A percentile compares a stretch with the other conserved stretches of the same genome.
phyloP scores from a whole-genome alignment of 1,140 invertebrate species.

The Ruditapes philippinarum region DNA sequence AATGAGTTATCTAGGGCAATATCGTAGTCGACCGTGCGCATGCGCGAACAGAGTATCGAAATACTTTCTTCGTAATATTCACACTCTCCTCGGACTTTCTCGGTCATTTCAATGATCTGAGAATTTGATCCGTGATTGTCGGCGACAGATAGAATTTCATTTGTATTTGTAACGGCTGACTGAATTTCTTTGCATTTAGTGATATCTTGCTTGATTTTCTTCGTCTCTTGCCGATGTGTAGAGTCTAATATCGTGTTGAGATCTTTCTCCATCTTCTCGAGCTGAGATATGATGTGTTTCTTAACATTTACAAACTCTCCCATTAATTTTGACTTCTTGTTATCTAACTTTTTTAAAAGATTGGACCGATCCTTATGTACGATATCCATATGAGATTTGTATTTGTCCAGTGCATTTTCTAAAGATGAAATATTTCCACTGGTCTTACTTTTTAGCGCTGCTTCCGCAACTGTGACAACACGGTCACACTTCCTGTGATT shows the following conservation, averaged over 20 bases:
- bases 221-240: slow-evolving; percentile 54
- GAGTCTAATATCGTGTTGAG: slow-evolving; percentile 34
- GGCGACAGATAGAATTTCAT: slow-evolving; percentile 17
- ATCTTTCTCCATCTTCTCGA: slow-evolving; percentile 64
- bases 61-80: slow-evolving; percentile 66
- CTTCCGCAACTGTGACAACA: slow-evolving; percentile 47
- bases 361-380: slow-evolving; percentile 45
- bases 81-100: slow-evolving; percentile 53
- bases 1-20: slow-evolving; percentile 54
- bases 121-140: slow-evolving; percentile 60
- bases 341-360: slow-evolving; percentile 42
- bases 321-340: slow-evolving; percentile 58
- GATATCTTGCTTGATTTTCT: slow-evolving; percentile 46
- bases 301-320: slow-evolving; percentile 45
- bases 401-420: slow-evolving; percentile 44
- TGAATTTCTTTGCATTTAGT: slow-evolving; percentile 50
- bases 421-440: background rate
- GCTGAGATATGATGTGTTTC: slow-evolving; percentile 44
- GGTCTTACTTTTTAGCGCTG: slow-evolving; percentile 17
- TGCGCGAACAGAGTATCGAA: slow-evolving; percentile 42
- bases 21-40: slow-evolving; percentile 56
- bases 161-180: slow-evolving; percentile 38
- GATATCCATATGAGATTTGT: slow-evolving; percentile 22
- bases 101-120: slow-evolving; percentile 46
- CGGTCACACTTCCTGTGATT: slow-evolving; percentile 43